A percentile compares a stretch with the other conserved stretches of the same genome.
Conservation (phyloP, 37 sponge, comb jelly and placozoan species). For the Petrosia ficiformis region DNA sequence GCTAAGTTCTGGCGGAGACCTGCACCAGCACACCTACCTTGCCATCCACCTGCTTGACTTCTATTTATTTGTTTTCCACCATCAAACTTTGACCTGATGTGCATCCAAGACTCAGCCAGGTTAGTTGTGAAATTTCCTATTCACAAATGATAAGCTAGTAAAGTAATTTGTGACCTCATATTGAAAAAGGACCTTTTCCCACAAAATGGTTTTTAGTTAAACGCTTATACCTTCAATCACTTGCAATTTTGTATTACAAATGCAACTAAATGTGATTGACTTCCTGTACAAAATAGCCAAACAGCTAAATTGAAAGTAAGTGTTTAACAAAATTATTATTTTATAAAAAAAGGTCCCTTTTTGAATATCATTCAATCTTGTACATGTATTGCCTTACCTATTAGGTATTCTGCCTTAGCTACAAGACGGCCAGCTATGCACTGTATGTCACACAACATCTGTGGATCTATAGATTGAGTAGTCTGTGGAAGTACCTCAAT, state of each 20-base stretch:
- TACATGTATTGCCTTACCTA: not conserved
- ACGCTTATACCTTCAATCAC: too few relatives aligned
- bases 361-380: not conserved
- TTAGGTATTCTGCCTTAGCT: constrained; percentile 4
- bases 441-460: constrained; percentile 3
- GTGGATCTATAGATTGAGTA: not conserved
- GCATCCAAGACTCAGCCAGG: constrained; percentile 34
- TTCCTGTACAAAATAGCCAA: too few relatives aligned
- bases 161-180: not conserved
- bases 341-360: too few relatives aligned
- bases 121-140: constrained; percentile 22
- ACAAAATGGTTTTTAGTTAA: too few relatives aligned
- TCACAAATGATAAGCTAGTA: not conserved
- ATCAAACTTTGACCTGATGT: constrained; percentile 31
- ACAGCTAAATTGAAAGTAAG: not conserved
- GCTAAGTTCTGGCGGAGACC: constrained; percentile 21
- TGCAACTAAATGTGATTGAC: too few relatives aligned
- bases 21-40: constrained; percentile 26
- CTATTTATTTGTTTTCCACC: constrained; percentile 27
- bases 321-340: not conserved
- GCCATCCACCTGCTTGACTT: constrained; percentile 26
- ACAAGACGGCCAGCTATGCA: not conserved
- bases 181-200: too few relatives aligned
- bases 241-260: too few relatives aligned
- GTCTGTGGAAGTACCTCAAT: not conserved